A percentile compares a stretch with the other conserved stretches of the same genome.
These are phyloP conservation scores for Steatocranus sp. DNA, from an alignment of 2,797 vertebrate species.

Conservation along the genomic window DNA sequence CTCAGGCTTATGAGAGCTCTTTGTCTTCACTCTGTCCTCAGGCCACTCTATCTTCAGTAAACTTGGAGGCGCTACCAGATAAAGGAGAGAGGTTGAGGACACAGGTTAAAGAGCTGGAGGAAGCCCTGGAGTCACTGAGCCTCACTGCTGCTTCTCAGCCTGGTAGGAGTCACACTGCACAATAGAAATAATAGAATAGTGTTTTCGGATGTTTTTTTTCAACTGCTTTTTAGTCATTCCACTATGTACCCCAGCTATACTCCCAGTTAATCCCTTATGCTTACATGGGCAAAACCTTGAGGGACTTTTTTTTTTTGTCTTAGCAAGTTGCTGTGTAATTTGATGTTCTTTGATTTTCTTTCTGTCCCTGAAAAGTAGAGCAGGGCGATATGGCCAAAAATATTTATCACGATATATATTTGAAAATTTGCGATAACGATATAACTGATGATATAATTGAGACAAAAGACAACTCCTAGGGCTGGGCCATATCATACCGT, in stretches of 20 bases:
- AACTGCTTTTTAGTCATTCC: background rate
- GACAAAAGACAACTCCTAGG: too few relatives aligned
- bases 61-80: slow-evolving; percentile 86
- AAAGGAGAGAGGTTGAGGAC: slow-evolving; percentile 84
- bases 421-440: too few relatives aligned
- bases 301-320: background rate
- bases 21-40: slow-evolving; percentile 71
- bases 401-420: too few relatives aligned
- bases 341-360: background rate
- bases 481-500: too few relatives aligned
- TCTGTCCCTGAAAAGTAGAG: too few relatives aligned
- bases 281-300: background rate
- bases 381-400: too few relatives aligned
- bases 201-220: background rate
- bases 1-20: background rate
- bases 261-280: background rate
- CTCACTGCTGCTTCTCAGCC: slow-evolving; percentile 62
- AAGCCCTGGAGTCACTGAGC: slow-evolving; percentile 75
- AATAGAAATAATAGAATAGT: too few relatives aligned
- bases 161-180: slow-evolving; percentile 14
- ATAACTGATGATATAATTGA: too few relatives aligned
- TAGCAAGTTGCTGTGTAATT: background rate
- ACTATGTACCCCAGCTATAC: background rate
- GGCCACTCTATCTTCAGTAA: slow-evolving; percentile 83
- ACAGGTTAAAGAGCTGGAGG: slow-evolving; percentile 87